Evolutionary conservation across 2,113 vertebrate genomes (phyloP), one percentile per base, ranked within the genome.

Genomic region (Rhodinocichla rosea): DNA sequence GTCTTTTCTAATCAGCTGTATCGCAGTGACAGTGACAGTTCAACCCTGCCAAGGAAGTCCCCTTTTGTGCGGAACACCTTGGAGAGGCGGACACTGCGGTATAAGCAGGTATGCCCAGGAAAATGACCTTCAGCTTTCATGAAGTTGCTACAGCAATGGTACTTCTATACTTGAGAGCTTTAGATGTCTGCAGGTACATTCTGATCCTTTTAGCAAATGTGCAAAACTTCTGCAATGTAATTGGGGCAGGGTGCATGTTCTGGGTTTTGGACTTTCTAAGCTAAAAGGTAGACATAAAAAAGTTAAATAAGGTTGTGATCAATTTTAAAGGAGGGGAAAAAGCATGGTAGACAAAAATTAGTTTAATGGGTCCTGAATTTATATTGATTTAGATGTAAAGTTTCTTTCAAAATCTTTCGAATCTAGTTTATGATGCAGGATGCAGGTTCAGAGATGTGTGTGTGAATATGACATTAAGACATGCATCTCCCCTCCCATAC

Each of bases 21-120:
- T 94, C 99, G 99, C 92, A 99, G 99, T 92, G 99, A 99, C 98
- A 99, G 99, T 15, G 99, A 99, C 98, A 99, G 99, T 96, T 99
- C 99, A 7, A 99, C 99, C 21, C 96, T 99, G 95, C 99, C 99
- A 96, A 99, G 99, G 98, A 99, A 99, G 81, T 99, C 99, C 0
- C 98, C 99, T 28, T 99, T 99, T 91, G 98, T 99, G 92, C 98
- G 99, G 94, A 99, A 99, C 93, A 99, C 99, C 3, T 91, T 99
- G 97, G 99, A 99, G 96, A 98, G 99, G 88, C 97, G 99, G 70
- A 99, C 99, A 11, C 93, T 99, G 53, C 98, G 99, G 83, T 99
- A 99, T 69, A 99, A 99, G 96, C 99, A 99, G 99, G 99, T 99
- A 89, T 17, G 53, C 74, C 55, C 17, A 7, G 21, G 10, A 22